These are phyloP conservation scores for Cepaea nemoralis DNA, from an alignment of 1,140 invertebrate genomes.

Conservation along the genomic window DNA sequence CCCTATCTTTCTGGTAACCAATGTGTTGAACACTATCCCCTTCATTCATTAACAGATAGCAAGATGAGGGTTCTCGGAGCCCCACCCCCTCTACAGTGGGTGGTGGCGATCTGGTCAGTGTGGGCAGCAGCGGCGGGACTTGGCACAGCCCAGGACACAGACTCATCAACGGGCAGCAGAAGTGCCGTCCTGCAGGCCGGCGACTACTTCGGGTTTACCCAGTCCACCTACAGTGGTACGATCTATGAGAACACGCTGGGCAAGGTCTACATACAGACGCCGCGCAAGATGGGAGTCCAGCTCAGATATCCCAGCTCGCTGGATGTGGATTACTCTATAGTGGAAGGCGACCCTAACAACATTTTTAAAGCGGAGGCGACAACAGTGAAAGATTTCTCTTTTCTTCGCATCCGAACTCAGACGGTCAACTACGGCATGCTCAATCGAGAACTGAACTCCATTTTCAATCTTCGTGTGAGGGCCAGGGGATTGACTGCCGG, in stretches of 20 bases:
- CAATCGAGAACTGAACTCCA: conserved; percentile 90
- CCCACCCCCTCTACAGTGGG: neutral
- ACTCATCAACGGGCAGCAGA: neutral
- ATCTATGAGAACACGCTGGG: conserved; percentile 92
- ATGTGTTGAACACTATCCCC: too few species aligned
- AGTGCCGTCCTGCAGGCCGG: neutral
- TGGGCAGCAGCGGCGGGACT: neutral
- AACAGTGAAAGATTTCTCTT: conserved; percentile 92
- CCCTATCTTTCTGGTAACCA: too few species aligned
- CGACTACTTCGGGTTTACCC: conserved; percentile 77
- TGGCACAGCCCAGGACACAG: neutral
- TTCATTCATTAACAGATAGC: neutral
- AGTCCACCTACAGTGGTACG: conserved; percentile 86
- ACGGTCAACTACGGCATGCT: conserved; percentile 87
- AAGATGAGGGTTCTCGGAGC: neutral
- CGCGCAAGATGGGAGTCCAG: conserved; percentile 79
- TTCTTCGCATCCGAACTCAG: conserved; percentile 87
- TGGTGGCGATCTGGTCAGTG: neutral
- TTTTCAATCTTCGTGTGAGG: conserved; percentile 84
- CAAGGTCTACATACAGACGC: conserved; percentile 82
- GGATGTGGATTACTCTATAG: conserved; percentile 78
- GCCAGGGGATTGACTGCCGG: conserved; percentile 77
- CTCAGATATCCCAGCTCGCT: conserved; percentile 73
- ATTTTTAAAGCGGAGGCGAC: conserved; percentile 93
- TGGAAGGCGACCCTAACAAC: conserved; percentile 86